A percentile compares a stretch with the other conserved stretches of the same genome.
Conservation (phyloP, 2,797 vertebrate genomes). For the Nyctibius grandis region DNA sequence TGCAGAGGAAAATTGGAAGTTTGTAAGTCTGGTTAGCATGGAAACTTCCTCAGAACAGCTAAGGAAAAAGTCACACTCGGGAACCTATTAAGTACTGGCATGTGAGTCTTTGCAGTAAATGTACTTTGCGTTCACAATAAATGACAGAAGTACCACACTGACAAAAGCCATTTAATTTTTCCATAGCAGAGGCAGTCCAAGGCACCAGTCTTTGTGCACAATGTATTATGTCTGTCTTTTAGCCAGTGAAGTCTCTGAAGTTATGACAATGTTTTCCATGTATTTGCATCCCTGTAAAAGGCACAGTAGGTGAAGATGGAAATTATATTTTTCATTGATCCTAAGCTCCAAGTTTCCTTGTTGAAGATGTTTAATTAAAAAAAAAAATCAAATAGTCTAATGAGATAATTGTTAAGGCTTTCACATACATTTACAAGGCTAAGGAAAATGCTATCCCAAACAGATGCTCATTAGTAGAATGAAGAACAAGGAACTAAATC, state of each 20-base stretch:
- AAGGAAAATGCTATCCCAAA: neutral
- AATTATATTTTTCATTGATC: slow-evolving; percentile 16
- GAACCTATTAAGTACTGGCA: neutral
- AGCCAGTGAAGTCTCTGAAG: neutral
- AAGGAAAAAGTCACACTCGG: neutral
- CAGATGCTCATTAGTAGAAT: neutral
- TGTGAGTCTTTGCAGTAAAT: neutral
- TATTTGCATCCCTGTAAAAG: slow-evolving; percentile 44
- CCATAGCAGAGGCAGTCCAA: neutral
- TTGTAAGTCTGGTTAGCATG: neutral
- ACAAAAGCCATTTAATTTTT: neutral
- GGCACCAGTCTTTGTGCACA: neutral
- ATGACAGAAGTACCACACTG: neutral
- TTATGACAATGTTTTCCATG: neutral
- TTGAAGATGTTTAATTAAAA: slow-evolving; percentile 21
- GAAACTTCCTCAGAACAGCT: neutral
- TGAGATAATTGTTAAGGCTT: neutral
- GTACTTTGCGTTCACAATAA: neutral
- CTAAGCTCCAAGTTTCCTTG: neutral
- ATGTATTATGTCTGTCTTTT: neutral
- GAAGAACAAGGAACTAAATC: slow-evolving; percentile 7
- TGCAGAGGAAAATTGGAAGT: neutral
- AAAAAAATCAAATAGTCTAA: neutral
- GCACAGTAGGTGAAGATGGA: neutral
- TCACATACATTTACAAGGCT: neutral